Conservation (phyloP, 2,113 vertebrate species). For the Dasyprocta punctata region DNA sequence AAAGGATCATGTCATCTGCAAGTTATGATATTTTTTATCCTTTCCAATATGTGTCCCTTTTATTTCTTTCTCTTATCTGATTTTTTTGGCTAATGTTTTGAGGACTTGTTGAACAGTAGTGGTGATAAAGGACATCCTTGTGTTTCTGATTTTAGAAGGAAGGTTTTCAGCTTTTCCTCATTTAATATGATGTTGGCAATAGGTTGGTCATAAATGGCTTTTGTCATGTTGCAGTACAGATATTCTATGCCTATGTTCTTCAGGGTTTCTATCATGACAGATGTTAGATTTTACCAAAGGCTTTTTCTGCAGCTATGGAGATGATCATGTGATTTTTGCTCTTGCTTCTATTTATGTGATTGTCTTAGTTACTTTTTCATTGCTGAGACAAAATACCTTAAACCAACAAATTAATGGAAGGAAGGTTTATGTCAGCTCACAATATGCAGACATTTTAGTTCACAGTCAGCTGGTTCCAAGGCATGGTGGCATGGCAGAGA, state of each 20-base stretch:
- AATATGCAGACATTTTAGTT: neutral
- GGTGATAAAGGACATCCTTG: neutral
- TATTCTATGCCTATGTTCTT: neutral
- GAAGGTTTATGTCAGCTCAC: neutral
- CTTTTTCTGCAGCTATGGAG: neutral
- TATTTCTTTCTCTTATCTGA: neutral
- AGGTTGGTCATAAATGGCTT: neutral
- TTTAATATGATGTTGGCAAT: neutral
- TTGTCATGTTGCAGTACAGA: neutral
- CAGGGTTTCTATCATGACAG: neutral
- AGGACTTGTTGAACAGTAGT: neutral
- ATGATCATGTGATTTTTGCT: neutral
- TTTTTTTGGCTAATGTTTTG: neutral
- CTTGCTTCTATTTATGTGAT: neutral
- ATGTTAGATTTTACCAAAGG: neutral
- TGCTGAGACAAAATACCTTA: neutral
- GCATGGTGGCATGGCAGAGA: neutral
- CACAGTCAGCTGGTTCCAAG: neutral
- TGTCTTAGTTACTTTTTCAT: neutral
- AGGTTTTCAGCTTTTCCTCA: neutral
- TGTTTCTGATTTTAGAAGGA: neutral
- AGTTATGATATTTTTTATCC: neutral
- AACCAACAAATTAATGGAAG: neutral
- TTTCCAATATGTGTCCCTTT: neutral
- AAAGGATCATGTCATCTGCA: neutral